phyloP scores from a whole-genome alignment of 2,113 vertebrate genomes.

The Apeltes quadracus region DNA sequence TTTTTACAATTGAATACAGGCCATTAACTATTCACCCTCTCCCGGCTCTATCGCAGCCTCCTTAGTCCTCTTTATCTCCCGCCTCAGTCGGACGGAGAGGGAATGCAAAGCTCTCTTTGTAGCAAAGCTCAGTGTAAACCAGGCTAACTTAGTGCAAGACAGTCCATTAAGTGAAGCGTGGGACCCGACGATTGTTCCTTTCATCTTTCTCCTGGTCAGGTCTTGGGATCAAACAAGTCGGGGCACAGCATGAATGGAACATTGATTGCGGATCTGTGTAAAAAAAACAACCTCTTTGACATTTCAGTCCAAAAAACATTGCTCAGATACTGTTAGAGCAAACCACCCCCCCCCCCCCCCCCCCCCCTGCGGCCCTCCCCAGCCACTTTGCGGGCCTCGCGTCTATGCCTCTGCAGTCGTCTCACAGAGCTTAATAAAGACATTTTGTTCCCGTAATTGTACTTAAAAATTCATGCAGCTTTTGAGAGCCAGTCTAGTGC shows the following conservation, averaged over 20 bases:
- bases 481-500: slow-evolving; percentile 66
- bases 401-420: slow-evolving; percentile 39
- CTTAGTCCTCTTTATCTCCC: slow-evolving; percentile 56
- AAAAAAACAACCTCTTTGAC: slow-evolving; percentile 11
- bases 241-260: slow-evolving; percentile 52
- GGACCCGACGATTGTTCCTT: slow-evolving; percentile 62
- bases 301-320: neutral
- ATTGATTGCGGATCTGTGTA: slow-evolving; percentile 53
- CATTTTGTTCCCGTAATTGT: slow-evolving; percentile 59
- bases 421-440: slow-evolving; percentile 43
- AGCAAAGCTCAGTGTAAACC: slow-evolving; percentile 36
- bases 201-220: slow-evolving; percentile 54
- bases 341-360: neutral
- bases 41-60: slow-evolving; percentile 45
- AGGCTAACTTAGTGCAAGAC: slow-evolving; percentile 41
- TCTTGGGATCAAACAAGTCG: slow-evolving; percentile 64
- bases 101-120: slow-evolving; percentile 43
- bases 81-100: slow-evolving; percentile 29
- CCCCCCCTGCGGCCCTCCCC: too few species aligned
- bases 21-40: slow-evolving; percentile 67
- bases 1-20: slow-evolving; percentile 64
- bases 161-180: slow-evolving; percentile 48
- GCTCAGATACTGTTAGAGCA: slow-evolving; percentile 3
- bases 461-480: slow-evolving; percentile 76
- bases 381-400: slow-evolving; percentile 8